These are phyloP conservation scores for Ectropis grisescens DNA, from an alignment of 1,140 invertebrate species.

Conservation along the genomic window DNA sequence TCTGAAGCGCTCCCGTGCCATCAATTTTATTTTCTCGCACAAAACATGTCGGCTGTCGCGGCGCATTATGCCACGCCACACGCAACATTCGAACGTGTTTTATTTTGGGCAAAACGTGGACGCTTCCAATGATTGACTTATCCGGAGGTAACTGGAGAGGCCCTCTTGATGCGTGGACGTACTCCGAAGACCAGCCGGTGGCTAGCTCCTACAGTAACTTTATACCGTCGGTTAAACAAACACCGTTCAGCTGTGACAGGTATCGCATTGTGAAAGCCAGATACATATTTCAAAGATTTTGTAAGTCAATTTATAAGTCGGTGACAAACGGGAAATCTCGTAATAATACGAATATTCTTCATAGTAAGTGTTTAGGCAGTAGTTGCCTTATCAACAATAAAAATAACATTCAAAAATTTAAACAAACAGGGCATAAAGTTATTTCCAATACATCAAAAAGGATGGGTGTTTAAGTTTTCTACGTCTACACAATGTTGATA, in stretches of 20 bases:
- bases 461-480: too few species aligned
- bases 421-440: too few species aligned
- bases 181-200: conserved; percentile 16
- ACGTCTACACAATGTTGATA: too few species aligned
- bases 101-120: conserved; percentile 61
- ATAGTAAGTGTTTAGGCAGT: too few species aligned
- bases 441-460: too few species aligned
- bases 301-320: conserved; percentile 10
- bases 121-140: conserved; percentile 67
- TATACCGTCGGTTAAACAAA: conserved; percentile 32
- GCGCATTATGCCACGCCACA: conserved; percentile 62
- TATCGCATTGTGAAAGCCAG: conserved; percentile 36
- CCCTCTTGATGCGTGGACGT: conserved; percentile 26
- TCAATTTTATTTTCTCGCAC: conserved; percentile 70
- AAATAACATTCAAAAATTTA: too few species aligned
- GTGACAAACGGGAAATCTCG: conserved; percentile 2
- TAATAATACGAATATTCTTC: background rate
- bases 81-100: conserved; percentile 60
- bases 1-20: conserved; percentile 54
- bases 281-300: conserved; percentile 19
- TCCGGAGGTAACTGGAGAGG: conserved; percentile 68
- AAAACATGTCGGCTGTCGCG: conserved; percentile 68
- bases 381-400: too few species aligned
- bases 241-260: conserved; percentile 36
- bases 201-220: conserved; percentile 28